Conservation (phyloP, 2,113 vertebrate species). For the Cololabis saira region DNA sequence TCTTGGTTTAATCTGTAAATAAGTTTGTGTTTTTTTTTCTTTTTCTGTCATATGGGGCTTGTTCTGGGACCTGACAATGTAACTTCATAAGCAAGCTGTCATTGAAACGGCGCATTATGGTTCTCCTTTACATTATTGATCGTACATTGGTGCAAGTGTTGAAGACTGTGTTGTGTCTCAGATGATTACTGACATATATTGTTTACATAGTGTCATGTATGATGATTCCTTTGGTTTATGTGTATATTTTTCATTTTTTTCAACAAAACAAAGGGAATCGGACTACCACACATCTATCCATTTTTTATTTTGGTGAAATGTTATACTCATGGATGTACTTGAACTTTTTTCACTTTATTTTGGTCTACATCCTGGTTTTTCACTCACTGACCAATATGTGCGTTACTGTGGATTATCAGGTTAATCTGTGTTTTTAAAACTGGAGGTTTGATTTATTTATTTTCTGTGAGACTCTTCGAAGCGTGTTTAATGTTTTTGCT, state of each 20-base stretch:
- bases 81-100: constrained; percentile 41
- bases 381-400: constrained; percentile 37
- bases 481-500: neutral
- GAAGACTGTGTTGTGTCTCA: constrained; percentile 7
- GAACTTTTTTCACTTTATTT: constrained; percentile 53
- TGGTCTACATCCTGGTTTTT: constrained; percentile 40
- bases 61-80: constrained; percentile 61
- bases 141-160: constrained; percentile 11
- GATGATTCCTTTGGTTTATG: constrained; percentile 77
- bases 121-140: constrained; percentile 29
- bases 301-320: constrained; percentile 19
- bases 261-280: constrained; percentile 56
- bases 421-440: constrained; percentile 36
- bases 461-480: constrained; percentile 14
- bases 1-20: constrained; percentile 47
- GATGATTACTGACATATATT: constrained; percentile 43
- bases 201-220: constrained; percentile 72
- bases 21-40: constrained; percentile 9
- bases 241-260: constrained; percentile 88
- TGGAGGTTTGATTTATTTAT: constrained; percentile 67
- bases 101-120: constrained; percentile 27
- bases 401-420: constrained; percentile 8
- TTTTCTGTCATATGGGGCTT: constrained; percentile 36
- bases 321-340: constrained; percentile 67
- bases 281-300: constrained; percentile 48